phyloP scores from a whole-genome alignment of 2,888 invertebrate genomes.

The Pterostichus niger region DNA sequence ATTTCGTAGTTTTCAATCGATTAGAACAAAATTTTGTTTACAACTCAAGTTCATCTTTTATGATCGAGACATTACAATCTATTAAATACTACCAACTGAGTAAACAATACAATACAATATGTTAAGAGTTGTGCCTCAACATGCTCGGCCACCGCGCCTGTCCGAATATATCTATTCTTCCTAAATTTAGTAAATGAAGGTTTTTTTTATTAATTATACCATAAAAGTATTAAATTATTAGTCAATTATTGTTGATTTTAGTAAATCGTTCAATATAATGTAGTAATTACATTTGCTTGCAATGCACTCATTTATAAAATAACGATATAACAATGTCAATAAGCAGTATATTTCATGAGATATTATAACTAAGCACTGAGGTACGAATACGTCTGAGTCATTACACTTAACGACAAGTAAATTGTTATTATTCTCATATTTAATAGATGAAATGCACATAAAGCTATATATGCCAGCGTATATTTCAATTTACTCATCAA shows the following conservation, averaged over 20 bases:
- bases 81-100: too few relatives aligned
- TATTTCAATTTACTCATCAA: conserved; percentile 22
- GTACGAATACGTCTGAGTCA: conserved; percentile 12
- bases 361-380: neutral
- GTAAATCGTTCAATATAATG: neutral
- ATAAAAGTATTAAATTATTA: conserved; percentile 9
- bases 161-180: too few relatives aligned
- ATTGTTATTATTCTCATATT: conserved; percentile 52
- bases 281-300: conserved; percentile 18
- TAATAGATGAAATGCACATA: conserved; percentile 54
- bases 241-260: neutral
- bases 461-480: conserved; percentile 6
- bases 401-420: conserved; percentile 51
- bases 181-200: too few relatives aligned
- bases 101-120: too few relatives aligned
- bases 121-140: too few relatives aligned
- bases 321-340: conserved; percentile 40
- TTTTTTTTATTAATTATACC: too few relatives aligned
- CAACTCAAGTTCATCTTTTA: too few relatives aligned
- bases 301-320: neutral
- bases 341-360: conserved; percentile 29
- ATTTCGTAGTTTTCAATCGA: too few relatives aligned
- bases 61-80: too few relatives aligned
- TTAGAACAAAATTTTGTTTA: too few relatives aligned
- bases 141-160: too few relatives aligned